Conservation (phyloP, 2,888 invertebrate species). For the Drosophila flavopinicola region DNA sequence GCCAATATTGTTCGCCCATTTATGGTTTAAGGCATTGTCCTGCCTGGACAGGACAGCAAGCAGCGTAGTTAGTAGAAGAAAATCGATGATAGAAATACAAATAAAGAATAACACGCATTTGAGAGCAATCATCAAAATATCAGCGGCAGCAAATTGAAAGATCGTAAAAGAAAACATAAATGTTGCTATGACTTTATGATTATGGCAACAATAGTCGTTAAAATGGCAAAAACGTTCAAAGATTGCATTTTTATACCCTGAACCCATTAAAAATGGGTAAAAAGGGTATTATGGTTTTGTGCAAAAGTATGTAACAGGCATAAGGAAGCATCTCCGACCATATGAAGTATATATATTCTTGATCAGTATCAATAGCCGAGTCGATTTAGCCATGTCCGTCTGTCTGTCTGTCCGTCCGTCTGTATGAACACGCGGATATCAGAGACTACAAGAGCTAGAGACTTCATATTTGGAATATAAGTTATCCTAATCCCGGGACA, state of each 20-base stretch:
- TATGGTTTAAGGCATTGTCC: constrained; percentile 18
- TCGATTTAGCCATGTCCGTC: no score
- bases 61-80: constrained; percentile 6
- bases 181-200: constrained; percentile 38
- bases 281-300: no score
- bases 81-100: constrained; percentile 30
- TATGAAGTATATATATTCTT: no score
- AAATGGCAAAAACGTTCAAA: constrained; percentile 7
- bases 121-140: constrained; percentile 31
- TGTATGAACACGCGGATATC: no score
- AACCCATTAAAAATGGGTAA: no score
- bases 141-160: constrained; percentile 53
- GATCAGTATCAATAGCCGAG: no score
- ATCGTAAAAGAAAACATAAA: constrained; percentile 46
- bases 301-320: no score
- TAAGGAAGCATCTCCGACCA: no score
- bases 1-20: constrained; percentile 34
- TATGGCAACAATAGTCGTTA: constrained; percentile 20
- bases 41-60: not conserved
- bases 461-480: no score
- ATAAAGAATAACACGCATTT: constrained; percentile 28
- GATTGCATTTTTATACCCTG: constrained; percentile 12
- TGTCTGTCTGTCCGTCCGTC: no score
- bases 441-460: no score
- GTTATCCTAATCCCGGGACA: no score